Evolutionary conservation across 2,888 invertebrate species (phyloP), one percentile per base, ranked within the genome.

Genomic region (Mellilla xanthometata): DNA sequence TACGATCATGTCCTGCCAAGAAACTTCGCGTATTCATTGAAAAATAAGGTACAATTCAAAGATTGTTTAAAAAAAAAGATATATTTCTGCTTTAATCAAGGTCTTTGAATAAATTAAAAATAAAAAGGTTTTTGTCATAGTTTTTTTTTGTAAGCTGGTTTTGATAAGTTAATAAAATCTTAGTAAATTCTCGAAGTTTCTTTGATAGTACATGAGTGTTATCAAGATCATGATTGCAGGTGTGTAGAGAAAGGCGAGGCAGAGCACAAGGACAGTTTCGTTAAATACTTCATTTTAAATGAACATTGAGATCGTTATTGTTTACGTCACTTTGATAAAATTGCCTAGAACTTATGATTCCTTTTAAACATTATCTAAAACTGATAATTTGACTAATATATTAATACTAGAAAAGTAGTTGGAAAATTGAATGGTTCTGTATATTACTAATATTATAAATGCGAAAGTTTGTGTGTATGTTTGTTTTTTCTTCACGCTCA

Each of bases 191-290:
- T 2, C 31, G 2, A 11, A 41, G 10, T 26, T 31, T 15, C 12
- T 8, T 12, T 1, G 19, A n/a, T 11, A 28, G 32, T 22, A 41
- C 4, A 9, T 24, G 29, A 26, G 6, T 33, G 27, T 12, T 12
- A 30, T 35, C 19, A 28, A 65, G 6, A 19, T 1, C 6, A 57
- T 69, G 65, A 71, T 71, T 72, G 67, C 60, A 68, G 61, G 68
- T 67, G 65, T 65, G 59, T 60, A 67, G 61, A 64, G 59, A 71
- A 57, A 52, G 60, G 67, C 67, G 68, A 67, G 60, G 72, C 70
- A 78, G 81, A 81, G 79, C 69, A 80, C 78, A 77, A 67, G 29
- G 30, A 48, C 46, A 44, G 39, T 48, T 49, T 36, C 24, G 41
- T 35, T 42, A 44, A 40, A 45, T 41, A 65, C 23, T 31, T 46